phyloP scores from a whole-genome alignment of 2,113 vertebrate genomes.

The Onychostoma macrolepis region DNA sequence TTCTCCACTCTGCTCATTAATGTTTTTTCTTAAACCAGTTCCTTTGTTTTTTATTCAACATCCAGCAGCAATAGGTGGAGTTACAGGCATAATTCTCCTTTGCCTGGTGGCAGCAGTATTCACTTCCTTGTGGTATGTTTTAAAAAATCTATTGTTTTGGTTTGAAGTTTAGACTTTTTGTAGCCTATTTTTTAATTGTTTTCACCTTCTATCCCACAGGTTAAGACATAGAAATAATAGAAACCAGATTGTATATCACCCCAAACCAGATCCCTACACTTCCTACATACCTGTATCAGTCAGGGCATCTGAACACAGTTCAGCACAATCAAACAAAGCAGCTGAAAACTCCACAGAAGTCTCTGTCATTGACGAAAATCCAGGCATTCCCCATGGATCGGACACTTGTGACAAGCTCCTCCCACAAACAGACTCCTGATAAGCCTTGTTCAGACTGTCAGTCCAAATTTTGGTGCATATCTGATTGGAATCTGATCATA shows the following conservation, averaged over 20 bases:
- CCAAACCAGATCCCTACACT: neutral
- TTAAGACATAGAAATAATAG: neutral
- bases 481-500: too few relatives aligned
- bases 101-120: neutral
- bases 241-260: neutral
- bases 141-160: neutral
- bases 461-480: neutral
- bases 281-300: neutral
- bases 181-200: neutral
- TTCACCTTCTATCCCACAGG: constrained; percentile 7
- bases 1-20: neutral
- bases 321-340: neutral
- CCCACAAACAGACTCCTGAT: neutral
- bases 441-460: neutral
- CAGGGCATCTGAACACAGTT: neutral
- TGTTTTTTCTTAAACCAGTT: neutral
- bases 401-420: neutral
- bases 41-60: neutral
- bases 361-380: neutral
- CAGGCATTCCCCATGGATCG: neutral
- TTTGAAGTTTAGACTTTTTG: neutral
- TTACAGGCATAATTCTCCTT: constrained; percentile 1
- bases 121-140: constrained; percentile 5
- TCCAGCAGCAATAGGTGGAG: neutral
- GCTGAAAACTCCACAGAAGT: neutral